phyloP scores from a whole-genome alignment of 2,888 invertebrate genomes.

The Empis stercorea region DNA sequence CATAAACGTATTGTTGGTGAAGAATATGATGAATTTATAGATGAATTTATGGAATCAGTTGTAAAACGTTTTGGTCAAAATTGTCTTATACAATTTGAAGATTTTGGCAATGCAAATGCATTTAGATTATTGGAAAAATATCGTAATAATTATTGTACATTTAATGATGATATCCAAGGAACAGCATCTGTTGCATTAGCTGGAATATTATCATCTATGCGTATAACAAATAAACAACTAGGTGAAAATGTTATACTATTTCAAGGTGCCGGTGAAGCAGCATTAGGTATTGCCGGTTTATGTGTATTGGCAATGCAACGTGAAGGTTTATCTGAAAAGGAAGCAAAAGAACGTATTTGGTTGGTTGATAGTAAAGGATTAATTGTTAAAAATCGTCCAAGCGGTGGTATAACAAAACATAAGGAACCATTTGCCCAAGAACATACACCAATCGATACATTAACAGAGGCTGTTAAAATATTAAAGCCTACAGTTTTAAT shows the following conservation, averaged over 20 bases:
- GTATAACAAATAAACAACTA: constrained; percentile 69
- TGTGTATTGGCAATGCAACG: constrained; percentile 85
- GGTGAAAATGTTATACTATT: constrained; percentile 81
- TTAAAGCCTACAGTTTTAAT: constrained; percentile 85
- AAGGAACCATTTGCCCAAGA: constrained; percentile 73
- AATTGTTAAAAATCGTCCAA: constrained; percentile 75
- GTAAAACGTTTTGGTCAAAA: constrained; percentile 76
- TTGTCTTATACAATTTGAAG: constrained; percentile 88
- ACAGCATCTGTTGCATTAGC: constrained; percentile 94
- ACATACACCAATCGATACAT: constrained; percentile 58
- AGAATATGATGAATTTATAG: constrained; percentile 84
- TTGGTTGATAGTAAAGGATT: constrained; percentile 94
- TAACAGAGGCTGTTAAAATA: constrained; percentile 65
- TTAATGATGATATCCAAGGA: constrained; percentile 99
- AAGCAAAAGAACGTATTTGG: constrained; percentile 76
- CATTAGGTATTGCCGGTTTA: constrained; percentile 84
- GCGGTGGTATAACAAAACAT: constrained; percentile 66
- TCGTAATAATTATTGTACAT: constrained; percentile 78
- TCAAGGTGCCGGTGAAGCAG: constrained; percentile 95
- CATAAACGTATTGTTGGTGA: constrained; percentile 72
- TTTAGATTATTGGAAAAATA: constrained; percentile 87
- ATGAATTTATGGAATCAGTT: constrained; percentile 93
- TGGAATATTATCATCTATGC: constrained; percentile 76
- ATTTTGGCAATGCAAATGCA: constrained; percentile 96
- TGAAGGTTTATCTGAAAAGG: constrained; percentile 63